Percentiles rank a stretch among this genome's conserved stretches.
Evolutionary conservation across 2,888 invertebrate genomes (phyloP).

Genomic region (Lysandra coridon): DNA sequence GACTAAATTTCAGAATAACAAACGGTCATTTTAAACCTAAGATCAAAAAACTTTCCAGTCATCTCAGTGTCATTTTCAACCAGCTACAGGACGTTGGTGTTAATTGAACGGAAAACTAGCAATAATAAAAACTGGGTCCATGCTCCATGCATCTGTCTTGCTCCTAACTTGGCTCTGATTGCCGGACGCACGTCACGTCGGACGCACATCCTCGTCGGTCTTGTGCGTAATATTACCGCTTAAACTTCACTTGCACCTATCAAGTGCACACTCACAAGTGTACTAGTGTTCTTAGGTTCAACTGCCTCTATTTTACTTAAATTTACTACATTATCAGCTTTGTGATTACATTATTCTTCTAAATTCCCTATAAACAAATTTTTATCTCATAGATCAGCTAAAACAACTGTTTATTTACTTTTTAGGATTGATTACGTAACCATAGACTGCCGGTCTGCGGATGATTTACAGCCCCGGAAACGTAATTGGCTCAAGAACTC

Average conservation of each 20-base stretch:
- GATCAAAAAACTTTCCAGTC: neutral
- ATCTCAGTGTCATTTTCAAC: neutral
- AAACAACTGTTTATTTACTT: slow-evolving; percentile 58
- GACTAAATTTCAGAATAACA: neutral
- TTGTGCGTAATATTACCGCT: slow-evolving; percentile 63
- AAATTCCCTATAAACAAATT: neutral
- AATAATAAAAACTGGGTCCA: slow-evolving; percentile 31
- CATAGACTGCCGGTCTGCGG: slow-evolving; percentile 45
- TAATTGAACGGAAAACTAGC: slow-evolving; percentile 30
- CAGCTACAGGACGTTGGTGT: neutral
- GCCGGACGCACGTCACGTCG: slow-evolving; percentile 69
- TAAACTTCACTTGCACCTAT: slow-evolving; percentile 47
- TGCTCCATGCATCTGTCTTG: slow-evolving; percentile 39
- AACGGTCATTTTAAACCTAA: neutral
- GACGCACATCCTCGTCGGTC: slow-evolving; percentile 68
- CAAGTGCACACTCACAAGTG: neutral
- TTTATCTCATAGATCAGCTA: slow-evolving; percentile 38
- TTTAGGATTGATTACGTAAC: slow-evolving; percentile 59
- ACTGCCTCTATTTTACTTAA: neutral
- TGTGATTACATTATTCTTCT: neutral
- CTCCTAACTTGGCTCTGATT: slow-evolving; percentile 57
- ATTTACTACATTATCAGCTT: neutral
- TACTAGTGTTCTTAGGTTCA: neutral
- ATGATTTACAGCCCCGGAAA: slow-evolving; percentile 49
- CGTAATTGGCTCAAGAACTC: slow-evolving; percentile 39